Conservation (phyloP, 2,888 invertebrate genomes). For the Eulithis testata region DNA sequence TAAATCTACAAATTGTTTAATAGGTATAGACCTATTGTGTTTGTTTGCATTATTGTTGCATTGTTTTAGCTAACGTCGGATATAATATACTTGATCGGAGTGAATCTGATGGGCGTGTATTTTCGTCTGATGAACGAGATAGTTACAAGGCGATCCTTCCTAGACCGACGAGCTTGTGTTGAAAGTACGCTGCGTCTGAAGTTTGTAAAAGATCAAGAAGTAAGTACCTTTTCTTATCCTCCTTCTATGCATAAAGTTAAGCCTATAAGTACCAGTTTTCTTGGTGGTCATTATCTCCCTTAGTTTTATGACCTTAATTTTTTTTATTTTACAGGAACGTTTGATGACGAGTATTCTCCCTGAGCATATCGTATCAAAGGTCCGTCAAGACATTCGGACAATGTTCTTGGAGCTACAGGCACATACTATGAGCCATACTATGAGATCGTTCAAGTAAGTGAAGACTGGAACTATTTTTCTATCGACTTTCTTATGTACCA, state of each 20-base stretch:
- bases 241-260: no score
- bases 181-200: conserved; percentile 92
- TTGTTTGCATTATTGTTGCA: no score
- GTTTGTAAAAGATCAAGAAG: conserved; percentile 94
- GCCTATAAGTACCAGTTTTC: no score
- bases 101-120: conserved; percentile 94
- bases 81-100: conserved; percentile 88
- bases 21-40: no score
- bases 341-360: conserved; percentile 94
- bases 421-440: conserved; percentile 63
- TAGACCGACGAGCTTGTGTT: conserved; percentile 93
- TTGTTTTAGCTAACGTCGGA: conserved; percentile 88
- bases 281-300: no score
- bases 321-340: conserved; percentile 86
- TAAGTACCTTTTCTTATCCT: conserved; percentile 39
- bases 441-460: conserved; percentile 75
- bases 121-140: conserved; percentile 95
- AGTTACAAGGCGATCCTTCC: conserved; percentile 92
- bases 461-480: no score
- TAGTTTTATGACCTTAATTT: background rate
- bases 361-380: conserved; percentile 89
- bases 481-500: no score
- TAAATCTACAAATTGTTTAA: no score
- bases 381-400: conserved; percentile 83
- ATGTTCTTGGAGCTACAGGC: conserved; percentile 83